Conservation (phyloP, 2,797 vertebrate species). For the Podargus strigoides region DNA sequence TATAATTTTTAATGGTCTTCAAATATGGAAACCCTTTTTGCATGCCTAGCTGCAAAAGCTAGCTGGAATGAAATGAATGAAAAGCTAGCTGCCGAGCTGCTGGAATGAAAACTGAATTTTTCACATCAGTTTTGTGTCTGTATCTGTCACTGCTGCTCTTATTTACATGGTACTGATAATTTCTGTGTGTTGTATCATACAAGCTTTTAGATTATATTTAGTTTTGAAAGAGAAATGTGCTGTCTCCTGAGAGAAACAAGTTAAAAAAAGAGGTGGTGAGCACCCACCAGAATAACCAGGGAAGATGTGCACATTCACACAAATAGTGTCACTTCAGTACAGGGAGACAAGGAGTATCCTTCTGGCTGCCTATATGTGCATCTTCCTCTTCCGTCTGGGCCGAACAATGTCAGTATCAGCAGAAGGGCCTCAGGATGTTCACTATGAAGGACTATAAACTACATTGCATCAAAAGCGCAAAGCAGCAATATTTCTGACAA, state of each 20-base stretch:
- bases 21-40: not conserved
- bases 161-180: not conserved
- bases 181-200: not conserved
- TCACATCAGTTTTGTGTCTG: not conserved
- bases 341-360: not conserved
- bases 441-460: not conserved
- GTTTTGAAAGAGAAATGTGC: not conserved
- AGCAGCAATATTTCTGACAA: not conserved
- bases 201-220: not conserved
- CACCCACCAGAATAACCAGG: not conserved
- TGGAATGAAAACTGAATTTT: not conserved
- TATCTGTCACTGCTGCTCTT: not conserved
- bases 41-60: too few species aligned
- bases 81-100: too few species aligned
- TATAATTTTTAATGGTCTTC: not conserved
- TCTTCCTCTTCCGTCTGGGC: not conserved
- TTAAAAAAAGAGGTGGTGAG: not conserved
- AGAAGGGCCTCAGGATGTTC: not conserved
- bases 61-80: too few species aligned
- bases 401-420: not conserved
- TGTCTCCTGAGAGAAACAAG: not conserved
- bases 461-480: not conserved
- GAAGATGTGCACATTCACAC: not conserved
- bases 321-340: not conserved
- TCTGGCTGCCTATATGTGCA: not conserved